A percentile compares a stretch with the other conserved stretches of the same genome.
Conservation (phyloP, 2,113 vertebrate species). For the Rhabdornis inornatus region DNA sequence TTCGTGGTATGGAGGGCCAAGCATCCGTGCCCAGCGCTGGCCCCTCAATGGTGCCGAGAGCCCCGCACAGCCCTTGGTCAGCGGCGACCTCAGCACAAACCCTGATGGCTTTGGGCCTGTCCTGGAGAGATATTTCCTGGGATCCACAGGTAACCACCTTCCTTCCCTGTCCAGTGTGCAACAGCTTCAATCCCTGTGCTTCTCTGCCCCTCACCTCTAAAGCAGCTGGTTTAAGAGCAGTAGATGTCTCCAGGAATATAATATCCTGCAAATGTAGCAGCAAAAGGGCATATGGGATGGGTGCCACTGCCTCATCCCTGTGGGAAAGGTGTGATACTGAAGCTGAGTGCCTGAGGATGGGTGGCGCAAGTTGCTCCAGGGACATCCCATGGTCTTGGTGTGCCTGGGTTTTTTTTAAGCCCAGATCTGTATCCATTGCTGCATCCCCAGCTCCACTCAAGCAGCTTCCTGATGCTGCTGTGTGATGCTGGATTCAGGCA, state of each 20-base stretch:
- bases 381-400: accelerated
- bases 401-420: background rate
- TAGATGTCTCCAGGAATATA: accelerated
- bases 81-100: constrained; percentile 74
- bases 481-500: background rate
- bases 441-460: accelerated
- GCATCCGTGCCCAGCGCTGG: constrained; percentile 78
- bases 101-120: constrained; percentile 81
- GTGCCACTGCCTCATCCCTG: background rate
- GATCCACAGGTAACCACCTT: constrained; percentile 81
- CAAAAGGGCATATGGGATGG: accelerated
- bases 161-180: accelerated
- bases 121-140: constrained; percentile 86
- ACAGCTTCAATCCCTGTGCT: accelerated
- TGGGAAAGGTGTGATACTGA: background rate
- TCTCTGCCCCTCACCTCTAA: accelerated
- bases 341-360: background rate
- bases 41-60: constrained; percentile 80
- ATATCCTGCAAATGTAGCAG: accelerated
- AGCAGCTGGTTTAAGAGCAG: background rate
- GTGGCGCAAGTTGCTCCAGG: background rate
- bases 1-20: constrained; percentile 88
- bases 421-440: accelerated
- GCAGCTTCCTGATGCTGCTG: accelerated
- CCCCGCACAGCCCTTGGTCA: constrained; percentile 76